Evolutionary conservation across 2,113 vertebrate genomes (phyloP), one percentile per base, ranked within the genome.

Genomic region (Rattus norvegicus): DNA sequence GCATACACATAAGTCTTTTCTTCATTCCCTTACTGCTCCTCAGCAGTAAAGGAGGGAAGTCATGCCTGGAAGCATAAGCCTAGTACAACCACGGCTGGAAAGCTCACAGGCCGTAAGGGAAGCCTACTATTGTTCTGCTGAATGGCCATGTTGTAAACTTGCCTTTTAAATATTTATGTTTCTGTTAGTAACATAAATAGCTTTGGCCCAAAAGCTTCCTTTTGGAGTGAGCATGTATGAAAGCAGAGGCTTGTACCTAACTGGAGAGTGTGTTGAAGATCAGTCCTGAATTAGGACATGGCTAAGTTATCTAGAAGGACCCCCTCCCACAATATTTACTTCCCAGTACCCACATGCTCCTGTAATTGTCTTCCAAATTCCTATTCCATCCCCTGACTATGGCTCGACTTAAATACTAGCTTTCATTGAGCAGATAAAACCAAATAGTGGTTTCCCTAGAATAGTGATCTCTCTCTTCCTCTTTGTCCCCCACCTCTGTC

Each of bases 351-450:
- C n/a, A 90, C 7, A 2, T 19, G 30, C 13, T 76, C 67, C 14
- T 65, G 28, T 6, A 43, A 28, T 1, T 0, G 24, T 19, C 22
- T 49, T 63, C 54, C 10, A 2, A 22, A 19, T 61, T 6, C 33
- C 14, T 26, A 26, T 7, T 1, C 7, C 24, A 4, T 20, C 2
- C 19, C 61, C 9, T 6, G 5, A 39, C 4, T 5, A 0, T 33
- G 24, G 7, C 43, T 69, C 8, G n/a, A 76, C 4, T 2, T 69
- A 61, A 75, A 73, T 16, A 16, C 39, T 43, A 39, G 47, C 22
- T 90, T 93, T 43, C 49, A 2, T 19, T 72, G 28, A 28, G 75
- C 7, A 63, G 83, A 52, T 39, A 87, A n/a, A 72, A 89, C 39
- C 85, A 28, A 88, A 61, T 8, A 26, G 19, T 65, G 28, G 28